Evolutionary conservation across 2,888 invertebrate genomes (phyloP), one percentile per base, ranked within the genome.

Genomic region (Sepiola atlantica): DNA sequence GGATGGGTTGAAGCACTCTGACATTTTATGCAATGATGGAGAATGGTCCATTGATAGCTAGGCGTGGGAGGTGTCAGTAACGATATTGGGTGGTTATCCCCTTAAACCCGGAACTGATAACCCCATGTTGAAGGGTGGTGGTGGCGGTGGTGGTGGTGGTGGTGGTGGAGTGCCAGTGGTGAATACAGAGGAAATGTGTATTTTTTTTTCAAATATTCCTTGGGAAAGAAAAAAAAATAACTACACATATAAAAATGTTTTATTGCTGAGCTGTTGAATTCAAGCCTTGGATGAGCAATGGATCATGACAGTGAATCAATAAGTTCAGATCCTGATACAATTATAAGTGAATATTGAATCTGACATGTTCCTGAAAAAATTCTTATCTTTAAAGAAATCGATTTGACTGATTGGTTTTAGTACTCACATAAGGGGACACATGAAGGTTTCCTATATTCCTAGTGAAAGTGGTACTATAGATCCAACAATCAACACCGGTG

Each of bases 31-130:
- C 77, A n/a, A 77, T 10, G 14, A n/a, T 77, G 77, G 77, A 77
- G 77, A 77, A 77, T 77, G 77, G 77, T 77, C 77, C 77, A 77
- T 77, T 77, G 77, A 77, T 77, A 77, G 77, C n/a, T 14, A 77
- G 14, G n/a, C 32, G 10, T 77, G 77, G 77, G 77, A 77, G 77
- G 77, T 77, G 32, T n/a, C 77, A 77, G n/a, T 77, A 32, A n/a
- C n/a, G n/a, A 77, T n/a, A 32, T 77, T n/a, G 32, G 32, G 18
- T n/a, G 77, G 77, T 77, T 32, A 77, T 77, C 14, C n/a, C 32
- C 32, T 32, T 77, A 77, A n/a, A 77, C n/a, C n/a, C 32, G n/a
- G 16, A 2, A 77, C n/a, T 77, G 77, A 77, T 77, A 77, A 77
- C 77, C 77, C 32, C 45, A 45, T 45, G 45, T 45, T 45, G 8